Conservation (phyloP, 1,140 invertebrate genomes). For the Diabrotica virgifera region DNA sequence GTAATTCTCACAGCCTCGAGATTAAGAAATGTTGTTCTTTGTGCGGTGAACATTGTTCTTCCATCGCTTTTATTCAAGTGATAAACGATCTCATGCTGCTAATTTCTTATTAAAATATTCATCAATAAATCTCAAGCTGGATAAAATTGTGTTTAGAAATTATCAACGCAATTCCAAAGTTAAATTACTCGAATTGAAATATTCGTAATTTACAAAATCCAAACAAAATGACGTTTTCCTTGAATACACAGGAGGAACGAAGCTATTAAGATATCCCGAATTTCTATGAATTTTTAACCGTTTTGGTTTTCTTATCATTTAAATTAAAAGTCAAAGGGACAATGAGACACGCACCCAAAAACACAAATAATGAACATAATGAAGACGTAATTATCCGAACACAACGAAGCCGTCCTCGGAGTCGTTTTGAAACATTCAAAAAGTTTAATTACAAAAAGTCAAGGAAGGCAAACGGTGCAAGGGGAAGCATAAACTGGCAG, state of each 20-base stretch:
- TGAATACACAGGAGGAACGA: background rate
- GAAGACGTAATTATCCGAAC: slow-evolving; percentile 2
- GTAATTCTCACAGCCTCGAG: too few species aligned
- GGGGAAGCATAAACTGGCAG: background rate
- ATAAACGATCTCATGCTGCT: too few species aligned
- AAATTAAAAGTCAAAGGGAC: background rate
- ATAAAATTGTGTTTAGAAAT: too few species aligned
- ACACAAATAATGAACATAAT: slow-evolving; percentile 3
- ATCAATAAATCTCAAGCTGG: too few species aligned
- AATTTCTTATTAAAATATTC: too few species aligned
- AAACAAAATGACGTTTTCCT: background rate
- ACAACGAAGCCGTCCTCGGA: background rate
- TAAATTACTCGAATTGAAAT: too few species aligned
- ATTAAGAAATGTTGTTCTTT: too few species aligned
- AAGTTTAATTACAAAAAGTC: slow-evolving; percentile 1
- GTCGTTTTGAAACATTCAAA: slow-evolving; percentile 2
- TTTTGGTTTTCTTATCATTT: slow-evolving; percentile 3
- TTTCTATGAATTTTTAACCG: background rate
- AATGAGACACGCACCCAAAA: background rate
- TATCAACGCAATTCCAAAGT: too few species aligned
- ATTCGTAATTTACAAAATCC: too few species aligned
- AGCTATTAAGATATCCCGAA: background rate
- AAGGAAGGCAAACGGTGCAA: background rate
- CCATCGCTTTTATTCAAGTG: too few species aligned
- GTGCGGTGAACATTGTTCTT: too few species aligned